Evolutionary conservation across 2,888 invertebrate genomes (phyloP).

Genomic region (Melinaea marsaeus): DNA sequence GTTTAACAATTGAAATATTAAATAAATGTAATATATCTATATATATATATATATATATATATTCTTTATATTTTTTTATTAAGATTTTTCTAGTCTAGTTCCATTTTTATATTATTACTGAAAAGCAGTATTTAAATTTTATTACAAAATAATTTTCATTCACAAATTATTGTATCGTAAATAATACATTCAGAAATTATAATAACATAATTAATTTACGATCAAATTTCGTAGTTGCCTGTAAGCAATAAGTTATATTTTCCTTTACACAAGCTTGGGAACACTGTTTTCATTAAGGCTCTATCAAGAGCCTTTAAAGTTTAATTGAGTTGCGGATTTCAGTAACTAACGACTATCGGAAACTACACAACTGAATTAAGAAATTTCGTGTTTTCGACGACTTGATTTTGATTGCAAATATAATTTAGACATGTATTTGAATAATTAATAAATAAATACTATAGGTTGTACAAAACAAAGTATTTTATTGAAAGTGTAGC

Average conservation of each 20-base stretch:
- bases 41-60: too few species aligned
- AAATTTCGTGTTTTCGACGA: slow-evolving; percentile 41
- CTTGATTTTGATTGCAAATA: slow-evolving; percentile 27
- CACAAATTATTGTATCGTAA: too few species aligned
- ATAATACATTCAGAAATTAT: too few species aligned
- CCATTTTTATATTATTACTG: too few species aligned
- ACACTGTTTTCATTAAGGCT: slow-evolving; percentile 49
- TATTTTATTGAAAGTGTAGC: too few species aligned
- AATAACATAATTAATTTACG: too few species aligned
- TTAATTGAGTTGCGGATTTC: slow-evolving; percentile 68
- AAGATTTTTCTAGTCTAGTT: too few species aligned
- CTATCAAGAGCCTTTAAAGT: slow-evolving; percentile 61
- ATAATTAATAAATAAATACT: slow-evolving; percentile 1
- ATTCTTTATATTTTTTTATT: too few species aligned
- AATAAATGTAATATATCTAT: too few species aligned
- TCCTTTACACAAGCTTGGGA: slow-evolving; percentile 27
- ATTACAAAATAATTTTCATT: too few species aligned
- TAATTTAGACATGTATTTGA: slow-evolving; percentile 4
- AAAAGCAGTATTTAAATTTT: too few species aligned
- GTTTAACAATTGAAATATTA: too few species aligned
- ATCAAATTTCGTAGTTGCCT: slow-evolving; percentile 13
- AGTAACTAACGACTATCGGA: slow-evolving; percentile 55
- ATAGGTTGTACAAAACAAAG: not conserved
- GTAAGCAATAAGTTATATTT: slow-evolving; percentile 21
- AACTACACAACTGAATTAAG: slow-evolving; percentile 52